Conservation (phyloP, 2,888 invertebrate genomes). For the Parnassius smintheus region DNA sequence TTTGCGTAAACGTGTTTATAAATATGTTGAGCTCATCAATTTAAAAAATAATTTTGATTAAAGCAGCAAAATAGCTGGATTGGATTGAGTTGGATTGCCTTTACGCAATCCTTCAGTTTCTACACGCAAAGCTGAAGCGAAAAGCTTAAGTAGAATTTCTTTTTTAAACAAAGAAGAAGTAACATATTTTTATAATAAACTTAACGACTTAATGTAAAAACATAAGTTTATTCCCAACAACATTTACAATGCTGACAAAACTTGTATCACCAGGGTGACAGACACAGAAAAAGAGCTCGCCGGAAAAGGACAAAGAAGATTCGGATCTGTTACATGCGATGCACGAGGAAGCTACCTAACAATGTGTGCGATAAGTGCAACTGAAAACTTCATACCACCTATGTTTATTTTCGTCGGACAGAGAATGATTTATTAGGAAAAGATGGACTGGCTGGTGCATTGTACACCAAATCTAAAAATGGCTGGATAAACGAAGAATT, state of each 20-base stretch:
- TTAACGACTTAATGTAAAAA: constrained; percentile 28
- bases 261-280: constrained; percentile 9
- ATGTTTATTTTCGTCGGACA: constrained; percentile 33
- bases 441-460: constrained; percentile 37
- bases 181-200: constrained; percentile 29
- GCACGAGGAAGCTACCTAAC: constrained; percentile 39
- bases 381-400: constrained; percentile 26
- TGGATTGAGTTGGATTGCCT: too few relatives aligned
- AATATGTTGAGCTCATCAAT: too few relatives aligned
- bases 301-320: constrained; percentile 42
- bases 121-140: too few relatives aligned
- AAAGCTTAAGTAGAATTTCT: too few relatives aligned
- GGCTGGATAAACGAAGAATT: constrained; percentile 41
- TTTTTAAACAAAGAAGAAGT: constrained; percentile 13
- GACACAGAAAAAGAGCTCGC: constrained; percentile 42
- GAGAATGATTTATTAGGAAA: constrained; percentile 41
- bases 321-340: constrained; percentile 38
- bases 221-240: constrained; percentile 36
- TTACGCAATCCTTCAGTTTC: too few relatives aligned
- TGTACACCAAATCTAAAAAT: constrained; percentile 40
- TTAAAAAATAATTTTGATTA: too few relatives aligned
- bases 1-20: too few relatives aligned
- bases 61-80: too few relatives aligned
- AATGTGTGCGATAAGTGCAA: constrained; percentile 21
- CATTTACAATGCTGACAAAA: constrained; percentile 35